Conservation (phyloP, 2,113 vertebrate genomes). For the Pedetes capensis region DNA sequence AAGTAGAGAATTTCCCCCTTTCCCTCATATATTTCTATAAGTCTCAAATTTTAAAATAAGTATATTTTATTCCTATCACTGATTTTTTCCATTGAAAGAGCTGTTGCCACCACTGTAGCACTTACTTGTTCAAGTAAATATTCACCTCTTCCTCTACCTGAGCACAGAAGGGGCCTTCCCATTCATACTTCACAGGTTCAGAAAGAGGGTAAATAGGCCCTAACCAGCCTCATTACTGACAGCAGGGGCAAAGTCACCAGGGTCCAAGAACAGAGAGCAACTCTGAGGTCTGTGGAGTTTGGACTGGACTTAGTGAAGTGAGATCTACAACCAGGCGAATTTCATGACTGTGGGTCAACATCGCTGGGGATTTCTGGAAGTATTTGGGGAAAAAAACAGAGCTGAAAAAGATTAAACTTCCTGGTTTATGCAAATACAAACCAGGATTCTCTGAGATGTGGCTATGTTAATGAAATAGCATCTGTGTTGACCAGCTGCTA, state of each 20-base stretch:
- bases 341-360: neutral
- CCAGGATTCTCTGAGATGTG: conserved; percentile 42
- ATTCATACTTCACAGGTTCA: neutral
- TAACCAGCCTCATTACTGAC: neutral
- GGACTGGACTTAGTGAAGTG: neutral
- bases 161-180: neutral
- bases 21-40: neutral
- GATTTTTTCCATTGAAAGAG: neutral
- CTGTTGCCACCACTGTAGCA: neutral
- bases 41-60: neutral
- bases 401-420: conserved; percentile 29
- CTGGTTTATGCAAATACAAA: conserved; percentile 43
- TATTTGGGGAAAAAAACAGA: neutral
- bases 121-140: neutral
- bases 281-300: neutral
- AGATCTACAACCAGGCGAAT: neutral
- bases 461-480: conserved; percentile 45
- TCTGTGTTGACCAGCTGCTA: conserved; percentile 47
- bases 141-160: neutral
- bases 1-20: neutral
- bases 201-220: neutral
- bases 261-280: neutral
- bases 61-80: neutral
- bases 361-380: conserved; percentile 6
- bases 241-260: neutral